Conservation (phyloP, 2,888 invertebrate species). For the Cantharis nigra region DNA sequence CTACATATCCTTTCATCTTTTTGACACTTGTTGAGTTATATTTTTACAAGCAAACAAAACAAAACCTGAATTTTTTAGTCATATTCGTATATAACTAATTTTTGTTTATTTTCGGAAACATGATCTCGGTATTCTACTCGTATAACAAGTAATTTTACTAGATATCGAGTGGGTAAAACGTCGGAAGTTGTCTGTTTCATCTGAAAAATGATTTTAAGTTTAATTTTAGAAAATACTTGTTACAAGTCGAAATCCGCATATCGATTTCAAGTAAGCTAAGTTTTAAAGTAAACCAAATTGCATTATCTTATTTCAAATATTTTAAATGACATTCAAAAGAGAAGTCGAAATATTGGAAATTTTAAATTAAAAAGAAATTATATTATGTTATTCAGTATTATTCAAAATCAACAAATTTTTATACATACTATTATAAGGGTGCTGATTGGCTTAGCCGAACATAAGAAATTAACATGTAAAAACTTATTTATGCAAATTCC, state of each 20-base stretch:
- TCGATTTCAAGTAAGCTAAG: background rate
- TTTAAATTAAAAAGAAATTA: background rate
- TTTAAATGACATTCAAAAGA: background rate
- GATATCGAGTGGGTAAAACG: slow-evolving; percentile 1
- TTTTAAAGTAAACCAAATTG: background rate
- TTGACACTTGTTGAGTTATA: slow-evolving; percentile 28
- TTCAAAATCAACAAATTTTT: no score
- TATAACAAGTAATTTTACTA: background rate
- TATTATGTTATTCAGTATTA: no score
- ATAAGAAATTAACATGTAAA: no score
- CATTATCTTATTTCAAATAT: background rate
- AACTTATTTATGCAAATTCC: no score
- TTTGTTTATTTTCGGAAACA: background rate
- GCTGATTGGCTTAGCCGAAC: no score
- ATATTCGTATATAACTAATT: background rate
- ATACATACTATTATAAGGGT: no score
- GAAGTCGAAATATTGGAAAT: background rate
- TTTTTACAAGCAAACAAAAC: slow-evolving; percentile 12
- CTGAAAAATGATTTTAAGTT: slow-evolving; percentile 1
- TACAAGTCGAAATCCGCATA: background rate
- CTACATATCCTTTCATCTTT: slow-evolving; percentile 24
- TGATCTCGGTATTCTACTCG: background rate
- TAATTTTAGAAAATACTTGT: slow-evolving; percentile 1
- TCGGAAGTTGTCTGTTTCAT: background rate
- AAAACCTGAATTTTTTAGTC: background rate